Base-by-base conservation (phyloP, 2,113 vertebrate genomes). In the Sebastes fasciatus region DNA sequence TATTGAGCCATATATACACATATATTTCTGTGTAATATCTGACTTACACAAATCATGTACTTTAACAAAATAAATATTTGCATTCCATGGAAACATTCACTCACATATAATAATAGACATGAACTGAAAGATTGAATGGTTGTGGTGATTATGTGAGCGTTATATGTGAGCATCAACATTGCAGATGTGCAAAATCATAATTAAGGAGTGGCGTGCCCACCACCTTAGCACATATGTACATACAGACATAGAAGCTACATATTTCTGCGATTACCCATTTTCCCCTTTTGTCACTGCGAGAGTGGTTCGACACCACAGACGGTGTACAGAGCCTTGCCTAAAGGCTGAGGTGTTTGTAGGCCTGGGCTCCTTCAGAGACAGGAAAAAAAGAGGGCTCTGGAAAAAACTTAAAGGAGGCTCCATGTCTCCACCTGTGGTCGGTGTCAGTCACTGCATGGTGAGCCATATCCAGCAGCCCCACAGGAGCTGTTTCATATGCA, bases 391-490 rank as follows among this genome's bases (percentile, higher is more conserved):
- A 57, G 26, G 60, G 57, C 19, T 67, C n/a, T 75, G 78, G 70
- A 77, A 78, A 79, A 78, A 87, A 75, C 49, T 5, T 16, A 72
- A 60, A 85, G 65, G 74, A 21, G 62, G 85, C 67, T 88, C 67
- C 64, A 34, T 51, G 83, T 76, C 80, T 46, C 88, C 86, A n/a
- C 85, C 78, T 87, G 74, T 89, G 89, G 71, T 80, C 8, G 48
- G 66, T 80, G 63, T 77, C 64, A 61, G 71, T 96, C 96, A 98
- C 84, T 96, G 96, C 92, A 94, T 96, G 82, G 92, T 94, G 69
- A 97, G 88, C 96, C 96, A 96, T 83, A 92, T 95, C 97, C 97
- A 99, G 88, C 96, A 97, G 80, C 95, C 93, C 92, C 97, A 95
- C 80, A 96, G 93, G 3, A 90, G 3, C 2, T 95, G 96, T 86